Base-by-base conservation (phyloP, 2,888 invertebrate species). In the Cephus pygmeus region DNA sequence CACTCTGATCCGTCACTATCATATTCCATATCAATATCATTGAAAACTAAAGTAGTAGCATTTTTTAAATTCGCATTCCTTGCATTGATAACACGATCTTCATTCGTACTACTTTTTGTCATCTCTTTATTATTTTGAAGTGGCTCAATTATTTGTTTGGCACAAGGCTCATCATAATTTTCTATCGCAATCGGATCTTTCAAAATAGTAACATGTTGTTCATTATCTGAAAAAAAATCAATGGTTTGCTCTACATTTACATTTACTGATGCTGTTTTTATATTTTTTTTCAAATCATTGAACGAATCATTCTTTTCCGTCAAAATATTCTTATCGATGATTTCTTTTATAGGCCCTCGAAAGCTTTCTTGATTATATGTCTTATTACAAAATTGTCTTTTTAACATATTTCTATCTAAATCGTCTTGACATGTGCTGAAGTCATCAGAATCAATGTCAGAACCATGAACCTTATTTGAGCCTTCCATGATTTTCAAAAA, bases 21-120 rank as follows among this genome's bases (percentile, higher is more conserved):
- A 23, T 75, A 78, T 56, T 79, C 71, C 40, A 78, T 12, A 74
- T 82, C 79, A 9, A 68, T 6, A 36, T 86, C 85, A 73, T 87
- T 81, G 1, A 83, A 81, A n/a, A 86, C 74, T 23, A 71, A 9
- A 71, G 3, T 0, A 71, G 11, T 6, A 71, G 3, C 30, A 31
- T 71, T 71, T 71, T 71, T 71, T 71, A 23, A 71, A 30, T 30
- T n/a, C n/a, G 36, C 30, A 31, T 78, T 69, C 73, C n/a, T 75
- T 71, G 23, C 9, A 56, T 23, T 23, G 56, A 9, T 23, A 23
- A 56, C 56, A 56, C 23, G 56, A 56, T 9, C 9, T 9, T 56
- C 23, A 23, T 56, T 56, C 9, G 6, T 23, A 56, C 23, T 23
- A 56, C 23, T 56, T 9, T 56, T 23, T 40, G 1, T 40, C 23